These are phyloP conservation scores for Gila robusta DNA, from an alignment of 2,797 vertebrate genomes.

Conservation along the genomic window DNA sequence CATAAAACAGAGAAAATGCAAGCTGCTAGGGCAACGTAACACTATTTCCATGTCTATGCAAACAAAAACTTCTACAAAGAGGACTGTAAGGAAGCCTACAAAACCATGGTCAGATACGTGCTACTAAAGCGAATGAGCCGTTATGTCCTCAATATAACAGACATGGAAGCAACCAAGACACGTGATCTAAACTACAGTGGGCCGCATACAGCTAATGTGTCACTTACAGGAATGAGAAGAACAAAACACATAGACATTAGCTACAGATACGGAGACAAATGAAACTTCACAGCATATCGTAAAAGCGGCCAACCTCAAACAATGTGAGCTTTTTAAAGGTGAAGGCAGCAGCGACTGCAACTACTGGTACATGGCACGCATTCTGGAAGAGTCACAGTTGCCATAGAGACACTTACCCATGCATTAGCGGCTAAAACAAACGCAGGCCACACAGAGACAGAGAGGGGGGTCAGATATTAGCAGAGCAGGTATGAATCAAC, in stretches of 20 bases:
- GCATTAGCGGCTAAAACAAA: constrained; percentile 78
- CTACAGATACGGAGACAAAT: constrained; percentile 46
- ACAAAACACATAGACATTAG: constrained; percentile 34
- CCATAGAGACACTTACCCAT: constrained; percentile 85
- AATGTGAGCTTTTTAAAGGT: constrained; percentile 27
- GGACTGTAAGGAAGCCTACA: constrained; percentile 26
- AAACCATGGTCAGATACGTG: neutral
- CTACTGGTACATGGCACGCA: constrained; percentile 76
- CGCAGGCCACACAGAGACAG: constrained; percentile 76
- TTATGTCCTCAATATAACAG: constrained; percentile 15
- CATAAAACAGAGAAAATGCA: constrained; percentile 17
- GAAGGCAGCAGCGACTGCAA: constrained; percentile 29
- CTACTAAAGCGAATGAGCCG: constrained; percentile 22
- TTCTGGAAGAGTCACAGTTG: constrained; percentile 75
- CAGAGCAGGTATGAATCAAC: constrained; percentile 55
- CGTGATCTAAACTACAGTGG: constrained; percentile 43
- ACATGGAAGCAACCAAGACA: constrained; percentile 35
- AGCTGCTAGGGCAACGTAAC: constrained; percentile 21
- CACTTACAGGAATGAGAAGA: constrained; percentile 45
- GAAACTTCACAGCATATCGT: constrained; percentile 47
- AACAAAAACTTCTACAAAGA: constrained; percentile 20
- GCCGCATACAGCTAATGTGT: constrained; percentile 39
- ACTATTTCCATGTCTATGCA: constrained; percentile 19
- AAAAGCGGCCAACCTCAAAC: constrained; percentile 42
- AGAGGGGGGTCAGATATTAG: constrained; percentile 64